phyloP scores from a whole-genome alignment of 2,797 vertebrate genomes.

The Nannoperca australis region DNA sequence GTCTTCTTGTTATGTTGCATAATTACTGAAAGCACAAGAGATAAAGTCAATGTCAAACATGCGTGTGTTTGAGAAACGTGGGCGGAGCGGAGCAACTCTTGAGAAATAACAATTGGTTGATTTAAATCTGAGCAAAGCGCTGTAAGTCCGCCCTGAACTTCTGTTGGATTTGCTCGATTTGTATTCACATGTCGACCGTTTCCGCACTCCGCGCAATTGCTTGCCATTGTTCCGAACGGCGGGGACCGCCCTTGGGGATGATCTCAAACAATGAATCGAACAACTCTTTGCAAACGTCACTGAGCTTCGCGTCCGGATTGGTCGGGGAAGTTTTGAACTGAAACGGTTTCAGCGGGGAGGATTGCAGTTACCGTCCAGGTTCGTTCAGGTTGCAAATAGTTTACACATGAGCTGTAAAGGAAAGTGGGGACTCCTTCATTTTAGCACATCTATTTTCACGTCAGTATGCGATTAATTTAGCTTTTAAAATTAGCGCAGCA shows the following conservation, averaged over 20 bases:
- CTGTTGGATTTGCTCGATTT: slow-evolving; percentile 20
- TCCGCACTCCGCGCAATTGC: not conserved
- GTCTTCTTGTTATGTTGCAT: not conserved
- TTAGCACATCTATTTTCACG: not conserved
- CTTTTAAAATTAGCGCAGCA: not conserved
- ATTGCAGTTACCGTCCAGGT: not conserved
- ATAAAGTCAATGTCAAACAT: not conserved
- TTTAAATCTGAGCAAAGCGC: slow-evolving; percentile 59
- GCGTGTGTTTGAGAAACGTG: not conserved
- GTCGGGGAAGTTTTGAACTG: slow-evolving; percentile 65
- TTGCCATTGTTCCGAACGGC: rapidly evolving
- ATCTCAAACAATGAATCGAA: rapidly evolving
- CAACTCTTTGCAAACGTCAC: rapidly evolving
- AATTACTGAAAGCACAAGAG: not conserved
- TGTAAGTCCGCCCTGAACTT: slow-evolving; percentile 29
- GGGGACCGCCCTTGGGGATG: slow-evolving; percentile 6
- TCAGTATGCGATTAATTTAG: slow-evolving; percentile 47
- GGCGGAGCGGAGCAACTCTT: not conserved
- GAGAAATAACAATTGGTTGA: slow-evolving; percentile 46
- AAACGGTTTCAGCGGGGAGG: slow-evolving; percentile 77
- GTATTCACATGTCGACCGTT: rapidly evolving
- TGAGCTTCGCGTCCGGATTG: slow-evolving; percentile 53
- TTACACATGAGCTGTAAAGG: not conserved
- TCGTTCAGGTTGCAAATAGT: not conserved
- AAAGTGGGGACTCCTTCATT: not conserved